A percentile compares a stretch with the other conserved stretches of the same genome.
Conservation (phyloP, 2,888 invertebrate species). For the Rhabditoides inermis region DNA sequence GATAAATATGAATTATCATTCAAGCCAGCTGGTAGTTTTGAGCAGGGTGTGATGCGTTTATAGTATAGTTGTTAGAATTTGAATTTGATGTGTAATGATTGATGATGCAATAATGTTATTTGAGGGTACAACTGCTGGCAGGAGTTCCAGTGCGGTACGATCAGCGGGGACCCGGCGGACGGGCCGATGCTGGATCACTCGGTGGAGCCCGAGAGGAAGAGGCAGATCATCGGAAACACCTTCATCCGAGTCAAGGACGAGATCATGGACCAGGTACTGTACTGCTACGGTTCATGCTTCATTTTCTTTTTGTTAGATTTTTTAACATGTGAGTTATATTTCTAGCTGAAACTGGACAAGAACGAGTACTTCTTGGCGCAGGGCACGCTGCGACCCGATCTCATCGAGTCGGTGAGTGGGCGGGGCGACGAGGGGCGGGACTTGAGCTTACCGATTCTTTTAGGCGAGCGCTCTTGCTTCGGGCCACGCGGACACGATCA, state of each 20-base stretch:
- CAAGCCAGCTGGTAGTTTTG: too few species aligned
- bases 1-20: too few species aligned
- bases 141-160: slow-evolving; percentile 33
- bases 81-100: too few species aligned
- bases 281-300: neutral
- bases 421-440: slow-evolving; percentile 63
- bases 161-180: slow-evolving; percentile 11
- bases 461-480: slow-evolving; percentile 62
- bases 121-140: slow-evolving; percentile 37
- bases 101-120: too few species aligned
- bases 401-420: slow-evolving; percentile 82
- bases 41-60: neutral
- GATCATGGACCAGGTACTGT: slow-evolving; percentile 22
- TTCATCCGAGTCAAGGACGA: slow-evolving; percentile 69
- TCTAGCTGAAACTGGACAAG: slow-evolving; percentile 76
- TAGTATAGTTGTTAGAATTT: neutral
- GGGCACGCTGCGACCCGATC: slow-evolving; percentile 85
- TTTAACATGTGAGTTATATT: slow-evolving; percentile 4
- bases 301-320: neutral
- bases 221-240: slow-evolving; percentile 96
- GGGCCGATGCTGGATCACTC: slow-evolving; percentile 25
- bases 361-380: slow-evolving; percentile 57
- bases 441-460: neutral
- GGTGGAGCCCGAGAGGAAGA: slow-evolving; percentile 85
- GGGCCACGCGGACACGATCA: slow-evolving; percentile 83